Evolutionary conservation across 1,140 invertebrate genomes (phyloP).

Genomic region (Lepidostoma basale): DNA sequence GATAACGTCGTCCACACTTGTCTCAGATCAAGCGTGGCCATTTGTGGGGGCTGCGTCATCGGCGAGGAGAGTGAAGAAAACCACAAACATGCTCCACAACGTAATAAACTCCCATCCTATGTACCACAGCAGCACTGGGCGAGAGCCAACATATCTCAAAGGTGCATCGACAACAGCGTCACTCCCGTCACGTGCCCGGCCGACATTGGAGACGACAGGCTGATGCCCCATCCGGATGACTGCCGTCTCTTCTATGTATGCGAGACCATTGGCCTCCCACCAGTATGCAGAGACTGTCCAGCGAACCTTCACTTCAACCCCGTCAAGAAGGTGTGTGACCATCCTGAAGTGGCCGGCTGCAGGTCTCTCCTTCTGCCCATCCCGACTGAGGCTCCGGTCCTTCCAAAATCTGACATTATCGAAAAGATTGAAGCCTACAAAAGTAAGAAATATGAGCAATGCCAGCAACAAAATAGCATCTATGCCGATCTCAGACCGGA

Average conservation of each 20-base stretch:
- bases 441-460: background rate
- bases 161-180: constrained; percentile 37
- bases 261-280: constrained; percentile 22
- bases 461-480: background rate
- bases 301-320: constrained; percentile 51
- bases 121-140: no score
- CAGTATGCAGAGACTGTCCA: constrained; percentile 50
- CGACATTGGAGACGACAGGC: constrained; percentile 32
- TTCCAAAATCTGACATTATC: background rate
- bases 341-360: constrained; percentile 45
- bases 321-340: constrained; percentile 51
- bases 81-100: background rate
- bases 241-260: constrained; percentile 49
- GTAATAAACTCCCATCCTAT: no score
- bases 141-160: constrained; percentile 40
- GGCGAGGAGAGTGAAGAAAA: constrained; percentile 6
- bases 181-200: constrained; percentile 28
- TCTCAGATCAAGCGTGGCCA: background rate
- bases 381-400: background rate
- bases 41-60: background rate
- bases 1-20: background rate
- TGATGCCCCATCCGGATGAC: constrained; percentile 47
- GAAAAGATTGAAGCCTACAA: background rate
- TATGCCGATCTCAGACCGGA: no score
- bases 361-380: background rate